These are phyloP conservation scores for Nyctereutes procyonoides DNA, from an alignment of 2,113 vertebrate species.

Conservation along the genomic window DNA sequence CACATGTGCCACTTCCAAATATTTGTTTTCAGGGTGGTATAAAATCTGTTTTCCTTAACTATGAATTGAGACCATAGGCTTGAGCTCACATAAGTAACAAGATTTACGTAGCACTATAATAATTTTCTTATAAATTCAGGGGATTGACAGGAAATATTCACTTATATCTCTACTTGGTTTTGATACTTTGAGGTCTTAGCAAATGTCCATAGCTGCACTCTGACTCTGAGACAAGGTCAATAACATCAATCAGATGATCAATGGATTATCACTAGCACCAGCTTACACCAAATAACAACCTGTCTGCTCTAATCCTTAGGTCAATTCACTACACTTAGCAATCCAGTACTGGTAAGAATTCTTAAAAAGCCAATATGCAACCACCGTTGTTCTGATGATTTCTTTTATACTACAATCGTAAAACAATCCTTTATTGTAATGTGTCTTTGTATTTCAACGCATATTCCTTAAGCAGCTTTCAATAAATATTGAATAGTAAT, in stretches of 20 bases:
- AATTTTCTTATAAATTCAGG: not conserved
- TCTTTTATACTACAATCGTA: not conserved
- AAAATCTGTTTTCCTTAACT: not conserved
- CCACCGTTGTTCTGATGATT: not conserved
- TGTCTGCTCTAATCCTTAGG: conserved; percentile 76
- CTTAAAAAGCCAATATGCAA: conserved; percentile 28
- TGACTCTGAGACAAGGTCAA: conserved; percentile 62
- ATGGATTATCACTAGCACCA: conserved; percentile 74
- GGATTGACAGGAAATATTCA: not conserved
- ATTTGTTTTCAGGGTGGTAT: not conserved
- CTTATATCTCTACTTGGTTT: not conserved
- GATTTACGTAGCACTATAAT: not conserved
- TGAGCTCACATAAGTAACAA: not conserved
- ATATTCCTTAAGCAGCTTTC: not conserved
- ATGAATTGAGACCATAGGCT: not conserved
- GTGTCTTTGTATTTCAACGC: not conserved
- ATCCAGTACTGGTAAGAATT: not conserved
- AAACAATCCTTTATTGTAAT: not conserved
- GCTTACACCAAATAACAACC: conserved; percentile 81
- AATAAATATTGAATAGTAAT: conserved; percentile 36
- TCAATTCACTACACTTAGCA: conserved; percentile 75
- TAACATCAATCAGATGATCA: conserved; percentile 78
- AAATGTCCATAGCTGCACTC: conserved; percentile 59
- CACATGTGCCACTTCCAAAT: not conserved
- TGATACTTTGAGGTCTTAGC: not conserved